Evolutionary conservation across 35 echinoderm and acorn worm species (phyloP), one percentile per base, ranked within the genome.

Genomic region (Heliocidaris erythrogramma): DNA sequence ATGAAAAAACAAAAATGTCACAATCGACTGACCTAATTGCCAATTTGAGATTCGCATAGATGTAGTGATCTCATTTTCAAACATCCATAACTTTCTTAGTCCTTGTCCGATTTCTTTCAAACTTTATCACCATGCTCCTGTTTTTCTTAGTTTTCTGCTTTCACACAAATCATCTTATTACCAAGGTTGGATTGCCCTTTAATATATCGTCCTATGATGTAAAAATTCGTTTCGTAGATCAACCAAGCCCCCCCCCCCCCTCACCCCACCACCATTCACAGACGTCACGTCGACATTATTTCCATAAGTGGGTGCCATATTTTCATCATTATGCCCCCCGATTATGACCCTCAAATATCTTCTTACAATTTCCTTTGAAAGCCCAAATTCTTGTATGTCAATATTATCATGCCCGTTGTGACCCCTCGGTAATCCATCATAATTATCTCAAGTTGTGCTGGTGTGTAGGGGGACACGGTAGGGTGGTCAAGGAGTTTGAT

Each of bases 401-500:
- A 88, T 88, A 88, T 88, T 88, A 48, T 88, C 86, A 31, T 88
- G 86, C 86, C 86, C 86, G 30, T 35, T 9, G 30, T 88, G 86
- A 48, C 86, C 86, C 27, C 17, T 17, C 9, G 2, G 86, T 88
- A 48, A 88, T 88, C 86, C 86, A 88, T 88, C 86, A 42, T 88
- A 88, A 88, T 88, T 48, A 88, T 42, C 86, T 69, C 86, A 88
- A 88, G 86, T 88, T 88, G 31, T 42, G 30, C 47, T 32, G 86
- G 86, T 35, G 30, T 42, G 31, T 32, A 35, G 86, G 21, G 31
- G 60, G 60, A 69, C 60, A 69, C 17, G 60, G 60, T 2, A 18
- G 24, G 60, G 60, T 69, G 60, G 60, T 69, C 60, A 69, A 69
- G 60, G 60, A 69, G 60, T 27, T 69, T 24, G 60, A 14, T 21